Conservation (phyloP, 2,888 invertebrate genomes). For the Andrena bucephala region DNA sequence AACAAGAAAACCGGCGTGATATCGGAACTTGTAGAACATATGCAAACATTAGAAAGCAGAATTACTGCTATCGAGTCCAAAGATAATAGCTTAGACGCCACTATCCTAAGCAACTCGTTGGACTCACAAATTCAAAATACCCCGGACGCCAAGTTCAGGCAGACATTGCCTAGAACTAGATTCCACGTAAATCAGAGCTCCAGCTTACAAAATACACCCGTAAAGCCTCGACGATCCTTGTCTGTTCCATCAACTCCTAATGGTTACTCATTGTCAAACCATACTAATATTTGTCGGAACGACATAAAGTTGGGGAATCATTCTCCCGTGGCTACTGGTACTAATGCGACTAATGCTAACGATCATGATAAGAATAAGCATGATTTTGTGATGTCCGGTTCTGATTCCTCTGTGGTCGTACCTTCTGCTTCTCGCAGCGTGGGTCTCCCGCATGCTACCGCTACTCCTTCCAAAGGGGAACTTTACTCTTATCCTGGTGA, state of each 20-base stretch:
- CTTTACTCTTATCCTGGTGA: constrained; percentile 49
- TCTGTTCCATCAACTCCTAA: constrained; percentile 82
- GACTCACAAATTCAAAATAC: constrained; percentile 53
- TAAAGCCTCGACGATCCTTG: constrained; percentile 73
- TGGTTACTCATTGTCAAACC: constrained; percentile 41
- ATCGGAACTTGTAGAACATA: constrained; percentile 88
- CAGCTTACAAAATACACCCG: constrained; percentile 75
- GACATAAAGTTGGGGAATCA: constrained; percentile 48
- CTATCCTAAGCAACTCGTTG: constrained; percentile 65
- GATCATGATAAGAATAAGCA: constrained; percentile 69
- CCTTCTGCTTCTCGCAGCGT: constrained; percentile 61
- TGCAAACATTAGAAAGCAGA: constrained; percentile 87
- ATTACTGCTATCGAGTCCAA: constrained; percentile 86
- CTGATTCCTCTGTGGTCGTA: constrained; percentile 61
- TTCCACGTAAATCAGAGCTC: constrained; percentile 75
- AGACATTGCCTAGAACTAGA: constrained; percentile 68
- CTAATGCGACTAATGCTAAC: constrained; percentile 70
- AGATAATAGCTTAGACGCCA: constrained; percentile 78
- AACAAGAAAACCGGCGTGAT: constrained; percentile 86
- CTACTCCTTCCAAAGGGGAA: constrained; percentile 65
- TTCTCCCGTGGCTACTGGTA: constrained; percentile 48
- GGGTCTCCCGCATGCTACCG: constrained; percentile 74
- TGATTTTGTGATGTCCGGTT: constrained; percentile 70
- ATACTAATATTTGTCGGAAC: constrained; percentile 58
- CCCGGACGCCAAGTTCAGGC: constrained; percentile 26